Evolutionary conservation across 2,888 invertebrate species (phyloP), one percentile per base, ranked within the genome.

Genomic region (Pseudoips prasinana): DNA sequence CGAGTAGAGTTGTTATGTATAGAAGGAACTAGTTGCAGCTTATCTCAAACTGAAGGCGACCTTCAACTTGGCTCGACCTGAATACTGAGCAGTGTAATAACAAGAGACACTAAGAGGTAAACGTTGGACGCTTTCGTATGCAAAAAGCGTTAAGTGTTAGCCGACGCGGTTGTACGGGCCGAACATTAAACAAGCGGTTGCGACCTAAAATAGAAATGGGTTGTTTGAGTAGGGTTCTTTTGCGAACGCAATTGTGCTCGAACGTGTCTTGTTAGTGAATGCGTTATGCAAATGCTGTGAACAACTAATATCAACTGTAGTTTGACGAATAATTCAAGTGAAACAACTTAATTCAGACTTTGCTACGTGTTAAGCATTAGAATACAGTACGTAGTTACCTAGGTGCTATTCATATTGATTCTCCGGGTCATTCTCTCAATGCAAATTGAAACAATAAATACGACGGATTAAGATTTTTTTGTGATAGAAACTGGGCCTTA

Each of bases 81-180:
- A 87, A 87, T 87, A 86, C 76, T 70, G 79, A 86, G 75, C 60
- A 75, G 77, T 61, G 67, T 75, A 80, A 83, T 82, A 85, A 82
- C 79, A 74, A 75, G 78, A 78, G 82, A 81, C 77, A 81, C 72
- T 73, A 68, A 68, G 68, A 77, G 77, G 77, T 78, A 73, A 75
- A 73, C 65, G 73, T 73, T 67, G 70, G 76, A 71, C 73, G 73
- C 72, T 85, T 87, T 84, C 79, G 87, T 87, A 87, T 88, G 87
- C 88, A 88, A 88, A 88, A 87, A 83, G 85, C 86, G 88, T 86
- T 79, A 86, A 83, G 82, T 85, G 82, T 82, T 84, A 84, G 84
- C 84, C 83, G 80, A 71, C 80, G 84, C 81, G 83, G 82, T 81
- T 78, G 84, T 86, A 85, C 84, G 78, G 84, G 70, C 78, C 82